phyloP scores from a whole-genome alignment of 1,140 invertebrate species.

The Centruroides sculpturatus region DNA sequence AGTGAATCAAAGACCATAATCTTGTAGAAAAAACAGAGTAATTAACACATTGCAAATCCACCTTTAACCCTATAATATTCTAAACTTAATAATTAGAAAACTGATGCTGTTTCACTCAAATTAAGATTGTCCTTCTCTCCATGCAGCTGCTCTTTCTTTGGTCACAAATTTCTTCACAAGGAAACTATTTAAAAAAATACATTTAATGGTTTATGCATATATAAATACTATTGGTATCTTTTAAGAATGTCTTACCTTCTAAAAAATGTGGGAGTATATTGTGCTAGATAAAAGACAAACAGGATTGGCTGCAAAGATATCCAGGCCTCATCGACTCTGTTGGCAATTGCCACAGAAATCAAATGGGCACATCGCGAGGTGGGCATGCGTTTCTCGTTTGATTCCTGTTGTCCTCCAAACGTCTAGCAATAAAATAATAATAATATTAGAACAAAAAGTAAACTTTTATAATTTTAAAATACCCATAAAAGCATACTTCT shows the following conservation, averaged over 20 bases:
- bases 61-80: too few species aligned
- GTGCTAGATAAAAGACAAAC: constrained; percentile 41
- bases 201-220: too few species aligned
- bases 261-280: constrained; percentile 41
- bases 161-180: too few species aligned
- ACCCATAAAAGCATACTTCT: constrained; percentile 31
- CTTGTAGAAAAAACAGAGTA: too few species aligned
- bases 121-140: too few species aligned
- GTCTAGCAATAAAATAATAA: constrained; percentile 4
- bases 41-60: too few species aligned
- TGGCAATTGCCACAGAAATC: constrained; percentile 56
- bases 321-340: constrained; percentile 60
- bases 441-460: background rate
- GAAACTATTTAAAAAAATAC: too few species aligned
- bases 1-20: too few species aligned
- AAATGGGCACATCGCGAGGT: constrained; percentile 54
- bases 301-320: constrained; percentile 48
- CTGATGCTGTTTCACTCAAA: too few species aligned
- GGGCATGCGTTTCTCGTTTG: constrained; percentile 44
- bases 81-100: too few species aligned
- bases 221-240: too few species aligned
- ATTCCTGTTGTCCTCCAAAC: background rate
- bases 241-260: constrained; percentile 3
- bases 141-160: too few species aligned
- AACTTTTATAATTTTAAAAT: background rate